These are phyloP conservation scores for Microcebus lehilahytsara DNA, from an alignment of 2,113 vertebrate genomes.

Conservation along the genomic window DNA sequence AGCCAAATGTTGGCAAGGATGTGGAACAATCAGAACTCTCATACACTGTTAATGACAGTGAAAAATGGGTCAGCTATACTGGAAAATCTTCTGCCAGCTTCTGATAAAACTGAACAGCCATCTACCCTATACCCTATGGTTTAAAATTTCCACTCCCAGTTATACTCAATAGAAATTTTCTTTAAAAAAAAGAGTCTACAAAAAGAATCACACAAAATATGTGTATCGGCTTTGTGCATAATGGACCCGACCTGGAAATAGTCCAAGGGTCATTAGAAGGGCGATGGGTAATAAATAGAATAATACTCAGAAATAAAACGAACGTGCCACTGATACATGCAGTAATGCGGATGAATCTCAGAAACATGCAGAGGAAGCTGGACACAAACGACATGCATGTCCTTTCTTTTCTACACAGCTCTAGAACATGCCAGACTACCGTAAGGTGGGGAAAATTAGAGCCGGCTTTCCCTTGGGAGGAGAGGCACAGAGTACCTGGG, in stretches of 20 bases:
- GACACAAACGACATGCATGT: rapidly evolving
- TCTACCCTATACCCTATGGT: background rate
- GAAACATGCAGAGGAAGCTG: background rate
- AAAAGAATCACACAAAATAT: background rate
- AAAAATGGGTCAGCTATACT: background rate
- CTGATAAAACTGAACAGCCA: background rate
- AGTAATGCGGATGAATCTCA: background rate
- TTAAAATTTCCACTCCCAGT: background rate
- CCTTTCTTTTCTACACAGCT: background rate
- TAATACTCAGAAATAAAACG: background rate
- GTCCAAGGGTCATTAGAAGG: background rate
- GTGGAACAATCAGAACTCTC: background rate
- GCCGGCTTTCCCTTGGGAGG: rapidly evolving
- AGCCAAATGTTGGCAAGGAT: background rate
- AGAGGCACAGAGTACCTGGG: rapidly evolving
- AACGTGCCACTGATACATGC: rapidly evolving
- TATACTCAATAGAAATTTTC: background rate
- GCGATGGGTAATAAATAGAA: background rate
- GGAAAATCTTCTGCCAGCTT: background rate
- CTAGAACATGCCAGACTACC: background rate
- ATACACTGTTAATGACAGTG: rapidly evolving
- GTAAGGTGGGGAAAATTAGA: rapidly evolving
- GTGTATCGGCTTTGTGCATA: background rate
- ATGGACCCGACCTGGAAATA: background rate
- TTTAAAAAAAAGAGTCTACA: background rate